Evolutionary conservation across 2,113 vertebrate species (phyloP).

Genomic region (Lycaon pictus): DNA sequence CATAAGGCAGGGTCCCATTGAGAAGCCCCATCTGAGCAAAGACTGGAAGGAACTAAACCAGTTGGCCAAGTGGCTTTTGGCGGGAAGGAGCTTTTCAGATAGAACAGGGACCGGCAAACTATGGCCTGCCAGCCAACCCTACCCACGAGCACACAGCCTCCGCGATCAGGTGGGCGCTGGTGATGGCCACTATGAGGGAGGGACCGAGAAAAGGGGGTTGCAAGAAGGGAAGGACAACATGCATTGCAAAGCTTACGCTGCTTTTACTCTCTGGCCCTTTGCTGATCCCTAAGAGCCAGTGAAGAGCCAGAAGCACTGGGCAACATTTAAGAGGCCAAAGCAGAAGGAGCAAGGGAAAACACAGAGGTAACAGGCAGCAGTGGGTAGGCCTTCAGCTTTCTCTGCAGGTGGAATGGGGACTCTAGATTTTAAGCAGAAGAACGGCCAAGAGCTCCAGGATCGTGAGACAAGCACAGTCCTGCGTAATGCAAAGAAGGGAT

Average conservation of each 20-base stretch:
- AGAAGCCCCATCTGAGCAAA: neutral
- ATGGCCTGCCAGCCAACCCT: neutral
- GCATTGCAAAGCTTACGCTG: neutral
- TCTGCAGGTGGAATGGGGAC: neutral
- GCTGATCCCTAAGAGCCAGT: neutral
- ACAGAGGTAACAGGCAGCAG: fast-evolving
- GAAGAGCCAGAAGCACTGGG: neutral
- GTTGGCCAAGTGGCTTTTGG: too few relatives aligned
- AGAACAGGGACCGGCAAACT: neutral
- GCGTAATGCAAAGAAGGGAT: fast-evolving
- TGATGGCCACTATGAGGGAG: fast-evolving
- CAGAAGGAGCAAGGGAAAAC: too few relatives aligned
- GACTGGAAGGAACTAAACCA: neutral
- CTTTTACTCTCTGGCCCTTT: neutral
- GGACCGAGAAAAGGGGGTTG: neutral
- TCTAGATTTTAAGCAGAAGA: fast-evolving
- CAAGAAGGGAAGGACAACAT: neutral
- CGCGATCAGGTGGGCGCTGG: fast-evolving
- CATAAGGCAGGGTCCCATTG: fast-evolving
- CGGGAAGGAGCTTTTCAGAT: neutral
- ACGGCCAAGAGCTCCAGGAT: neutral
- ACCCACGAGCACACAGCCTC: neutral
- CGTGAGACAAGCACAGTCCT: fast-evolving
- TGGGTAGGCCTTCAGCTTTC: fast-evolving
- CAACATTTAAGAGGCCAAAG: neutral